A percentile compares a stretch with the other conserved stretches of the same genome.
Evolutionary conservation across 2,113 vertebrate genomes (phyloP).

Genomic region (Bubo blakistoni): DNA sequence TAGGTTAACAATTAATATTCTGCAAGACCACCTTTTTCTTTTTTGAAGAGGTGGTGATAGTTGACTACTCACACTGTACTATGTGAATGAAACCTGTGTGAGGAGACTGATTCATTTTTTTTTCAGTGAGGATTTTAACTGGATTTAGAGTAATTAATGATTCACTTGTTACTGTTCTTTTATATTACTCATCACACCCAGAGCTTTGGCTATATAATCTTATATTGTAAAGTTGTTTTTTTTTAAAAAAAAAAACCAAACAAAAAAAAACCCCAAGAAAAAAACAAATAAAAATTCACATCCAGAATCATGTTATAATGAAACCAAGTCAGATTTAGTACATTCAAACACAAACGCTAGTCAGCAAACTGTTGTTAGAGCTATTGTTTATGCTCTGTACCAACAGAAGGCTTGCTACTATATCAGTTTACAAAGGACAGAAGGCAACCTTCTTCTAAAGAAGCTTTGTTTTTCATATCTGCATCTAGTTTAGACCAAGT

Average conservation of each 20-base stretch:
- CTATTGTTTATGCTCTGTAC: not conserved
- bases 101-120: not conserved
- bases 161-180: not conserved
- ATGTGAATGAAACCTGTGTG: not conserved
- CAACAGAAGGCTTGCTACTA: constrained; percentile 40
- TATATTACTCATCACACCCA: not conserved
- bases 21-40: not conserved
- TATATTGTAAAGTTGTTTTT: not conserved
- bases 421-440: not conserved
- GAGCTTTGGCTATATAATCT: not conserved
- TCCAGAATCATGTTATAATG: not conserved
- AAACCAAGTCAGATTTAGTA: not conserved
- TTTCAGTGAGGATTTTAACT: not conserved
- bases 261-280: too few species aligned
- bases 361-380: not conserved
- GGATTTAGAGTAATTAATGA: not conserved
- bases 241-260: not conserved
- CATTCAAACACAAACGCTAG: not conserved
- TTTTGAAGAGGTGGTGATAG: not conserved
- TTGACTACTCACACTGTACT: not conserved
- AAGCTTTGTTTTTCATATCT: not conserved
- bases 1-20: not conserved
- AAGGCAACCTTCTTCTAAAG: not conserved
- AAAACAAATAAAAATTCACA: not conserved
- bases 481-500: not conserved